These are phyloP conservation scores for Dynastes hyllus DNA, from an alignment of 2,888 invertebrate species.

Conservation along the genomic window DNA sequence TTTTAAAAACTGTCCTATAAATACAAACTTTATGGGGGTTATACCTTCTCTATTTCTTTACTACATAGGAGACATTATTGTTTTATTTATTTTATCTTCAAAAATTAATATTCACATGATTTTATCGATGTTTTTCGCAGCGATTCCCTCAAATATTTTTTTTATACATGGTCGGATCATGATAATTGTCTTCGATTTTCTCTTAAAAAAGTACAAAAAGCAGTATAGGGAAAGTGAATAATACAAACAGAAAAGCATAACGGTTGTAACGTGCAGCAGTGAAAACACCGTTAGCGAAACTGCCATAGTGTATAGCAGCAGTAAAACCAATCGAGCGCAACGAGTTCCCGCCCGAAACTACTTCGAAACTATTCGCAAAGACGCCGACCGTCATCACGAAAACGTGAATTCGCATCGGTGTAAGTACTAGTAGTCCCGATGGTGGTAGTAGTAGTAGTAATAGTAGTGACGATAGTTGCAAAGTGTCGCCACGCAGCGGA, in stretches of 20 bases:
- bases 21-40: too few species aligned
- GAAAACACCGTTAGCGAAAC: conserved; percentile 44
- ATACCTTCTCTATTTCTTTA: too few species aligned
- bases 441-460: neutral
- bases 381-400: conserved; percentile 23
- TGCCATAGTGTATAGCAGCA: conserved; percentile 24
- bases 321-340: conserved; percentile 45
- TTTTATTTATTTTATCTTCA: too few species aligned
- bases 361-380: conserved; percentile 31
- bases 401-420: neutral
- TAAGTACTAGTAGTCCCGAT: neutral
- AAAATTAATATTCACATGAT: too few species aligned
- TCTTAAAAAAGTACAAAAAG: conserved; percentile 2
- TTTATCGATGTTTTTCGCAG: neutral
- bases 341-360: conserved; percentile 45
- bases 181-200: conserved; percentile 19
- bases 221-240: conserved; percentile 20
- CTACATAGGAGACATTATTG: too few species aligned
- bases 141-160: neutral
- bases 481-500: conserved; percentile 67
- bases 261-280: conserved; percentile 23
- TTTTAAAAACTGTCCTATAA: too few species aligned
- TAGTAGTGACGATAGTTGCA: conserved; percentile 49
- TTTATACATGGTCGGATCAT: neutral
- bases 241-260: neutral